Conservation (phyloP, 2,113 vertebrate genomes). For the Motacilla tschutschensis region DNA sequence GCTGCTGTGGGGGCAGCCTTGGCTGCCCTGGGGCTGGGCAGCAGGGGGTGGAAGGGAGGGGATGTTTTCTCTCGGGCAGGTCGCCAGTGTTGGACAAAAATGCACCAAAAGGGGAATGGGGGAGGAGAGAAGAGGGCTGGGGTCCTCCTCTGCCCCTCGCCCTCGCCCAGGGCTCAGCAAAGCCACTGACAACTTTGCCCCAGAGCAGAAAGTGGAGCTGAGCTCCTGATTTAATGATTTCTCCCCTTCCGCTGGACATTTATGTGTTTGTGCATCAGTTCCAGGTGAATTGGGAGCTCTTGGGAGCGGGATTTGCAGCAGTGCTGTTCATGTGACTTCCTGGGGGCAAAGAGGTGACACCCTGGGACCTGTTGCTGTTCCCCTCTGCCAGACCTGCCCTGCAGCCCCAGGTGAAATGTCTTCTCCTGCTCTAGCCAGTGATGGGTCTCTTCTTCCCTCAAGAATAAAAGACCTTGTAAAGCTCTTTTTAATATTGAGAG, state of each 20-base stretch:
- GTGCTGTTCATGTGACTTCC: not conserved
- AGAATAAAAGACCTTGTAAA: not conserved
- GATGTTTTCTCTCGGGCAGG: accelerated
- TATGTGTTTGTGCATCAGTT: accelerated
- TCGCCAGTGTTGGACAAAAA: not conserved
- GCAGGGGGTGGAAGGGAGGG: accelerated
- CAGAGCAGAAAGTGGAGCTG: not conserved
- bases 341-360: not conserved
- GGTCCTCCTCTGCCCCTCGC: accelerated
- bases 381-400: not conserved
- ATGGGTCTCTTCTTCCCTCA: not conserved
- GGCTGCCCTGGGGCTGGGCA: not conserved
- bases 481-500: not conserved
- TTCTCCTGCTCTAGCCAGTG: not conserved
- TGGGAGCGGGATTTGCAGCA: not conserved
- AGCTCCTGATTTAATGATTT: not conserved
- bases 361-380: not conserved
- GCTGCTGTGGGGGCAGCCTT: not conserved
- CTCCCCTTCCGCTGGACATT: accelerated
- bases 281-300: not conserved
- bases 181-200: not conserved
- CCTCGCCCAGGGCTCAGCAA: not conserved
- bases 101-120: accelerated
- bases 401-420: not conserved
- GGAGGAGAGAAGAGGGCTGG: not conserved